Evolutionary conservation across 1,140 invertebrate species (phyloP).

Genomic region (Drosophila kohkoa): DNA sequence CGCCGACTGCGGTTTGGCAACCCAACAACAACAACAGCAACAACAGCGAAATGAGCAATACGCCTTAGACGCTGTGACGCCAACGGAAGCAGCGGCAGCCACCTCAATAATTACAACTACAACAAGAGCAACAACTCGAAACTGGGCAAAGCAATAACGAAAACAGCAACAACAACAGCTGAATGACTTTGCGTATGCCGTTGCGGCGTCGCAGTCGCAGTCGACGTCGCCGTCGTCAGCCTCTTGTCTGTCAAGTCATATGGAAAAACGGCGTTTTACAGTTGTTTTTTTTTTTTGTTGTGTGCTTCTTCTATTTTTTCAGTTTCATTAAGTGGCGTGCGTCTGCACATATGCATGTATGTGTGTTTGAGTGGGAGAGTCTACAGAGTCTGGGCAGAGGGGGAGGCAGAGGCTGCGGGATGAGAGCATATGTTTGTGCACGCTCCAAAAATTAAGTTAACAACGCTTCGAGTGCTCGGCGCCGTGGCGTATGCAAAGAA

Average conservation of each 20-base stretch:
- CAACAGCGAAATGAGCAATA: slow-evolving; percentile 37
- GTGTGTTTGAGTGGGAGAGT: slow-evolving; percentile 59
- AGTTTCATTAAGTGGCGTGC: slow-evolving; percentile 70
- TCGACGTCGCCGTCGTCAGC: slow-evolving; percentile 44
- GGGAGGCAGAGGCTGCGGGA: slow-evolving; percentile 6
- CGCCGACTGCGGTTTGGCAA: slow-evolving; percentile 49
- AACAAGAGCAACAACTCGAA: slow-evolving; percentile 6
- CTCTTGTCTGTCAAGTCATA: slow-evolving; percentile 81
- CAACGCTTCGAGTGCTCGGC: slow-evolving; percentile 76
- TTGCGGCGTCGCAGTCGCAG: slow-evolving; percentile 25
- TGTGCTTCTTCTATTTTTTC: slow-evolving; percentile 10
- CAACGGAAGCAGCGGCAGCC: slow-evolving; percentile 39
- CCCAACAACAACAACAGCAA: slow-evolving; percentile 14
- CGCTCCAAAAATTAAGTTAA: slow-evolving; percentile 84
- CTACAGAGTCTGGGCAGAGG: slow-evolving; percentile 33
- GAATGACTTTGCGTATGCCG: slow-evolving; percentile 74
- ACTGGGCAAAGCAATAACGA: slow-evolving; percentile 7
- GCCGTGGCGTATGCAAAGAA: slow-evolving; percentile 61
- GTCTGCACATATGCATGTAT: slow-evolving; percentile 35
- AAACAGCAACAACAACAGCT: slow-evolving; percentile 43
- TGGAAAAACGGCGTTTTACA: slow-evolving; percentile 80
- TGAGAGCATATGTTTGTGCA: slow-evolving; percentile 70
- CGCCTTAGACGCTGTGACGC: slow-evolving; percentile 63
- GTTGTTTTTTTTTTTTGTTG: slow-evolving; percentile 27
- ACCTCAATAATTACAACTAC: not conserved